Evolutionary conservation across 1,140 invertebrate genomes (phyloP).

Genomic region (Ostrea edulis): DNA sequence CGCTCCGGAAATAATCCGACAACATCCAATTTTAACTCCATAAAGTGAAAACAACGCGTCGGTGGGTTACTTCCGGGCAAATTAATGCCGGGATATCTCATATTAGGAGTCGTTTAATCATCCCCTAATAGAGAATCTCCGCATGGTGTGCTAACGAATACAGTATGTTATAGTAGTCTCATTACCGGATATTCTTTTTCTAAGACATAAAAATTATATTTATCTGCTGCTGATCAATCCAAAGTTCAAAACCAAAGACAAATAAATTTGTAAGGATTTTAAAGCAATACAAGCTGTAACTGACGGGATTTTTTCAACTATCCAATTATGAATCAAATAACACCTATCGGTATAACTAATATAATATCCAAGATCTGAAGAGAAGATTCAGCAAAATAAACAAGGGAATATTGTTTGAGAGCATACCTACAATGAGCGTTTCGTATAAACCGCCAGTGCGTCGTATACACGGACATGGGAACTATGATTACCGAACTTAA

Average conservation of each 20-base stretch:
- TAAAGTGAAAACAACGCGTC: neutral
- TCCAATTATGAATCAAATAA: no score
- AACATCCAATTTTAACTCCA: slow-evolving; percentile 12
- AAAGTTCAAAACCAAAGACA: neutral
- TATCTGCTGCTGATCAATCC: neutral
- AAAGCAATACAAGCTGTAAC: no score
- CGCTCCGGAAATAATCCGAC: slow-evolving; percentile 27
- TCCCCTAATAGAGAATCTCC: neutral
- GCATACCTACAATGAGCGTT: no score
- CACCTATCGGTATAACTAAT: no score
- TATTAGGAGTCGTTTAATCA: neutral
- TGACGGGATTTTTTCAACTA: no score
- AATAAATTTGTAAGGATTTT: no score
- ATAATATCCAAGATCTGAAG: no score
- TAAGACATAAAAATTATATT: neutral
- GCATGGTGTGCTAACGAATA: neutral
- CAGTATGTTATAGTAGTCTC: neutral
- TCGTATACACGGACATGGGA: no score
- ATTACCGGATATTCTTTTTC: neutral
- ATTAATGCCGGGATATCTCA: neutral
- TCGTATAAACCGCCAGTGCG: no score
- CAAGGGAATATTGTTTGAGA: no score
- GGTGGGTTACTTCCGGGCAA: neutral
- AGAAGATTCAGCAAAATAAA: no score
- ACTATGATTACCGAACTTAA: no score